Evolutionary conservation across 2,888 invertebrate species (phyloP).

Genomic region (Drosophila kanekoi): DNA sequence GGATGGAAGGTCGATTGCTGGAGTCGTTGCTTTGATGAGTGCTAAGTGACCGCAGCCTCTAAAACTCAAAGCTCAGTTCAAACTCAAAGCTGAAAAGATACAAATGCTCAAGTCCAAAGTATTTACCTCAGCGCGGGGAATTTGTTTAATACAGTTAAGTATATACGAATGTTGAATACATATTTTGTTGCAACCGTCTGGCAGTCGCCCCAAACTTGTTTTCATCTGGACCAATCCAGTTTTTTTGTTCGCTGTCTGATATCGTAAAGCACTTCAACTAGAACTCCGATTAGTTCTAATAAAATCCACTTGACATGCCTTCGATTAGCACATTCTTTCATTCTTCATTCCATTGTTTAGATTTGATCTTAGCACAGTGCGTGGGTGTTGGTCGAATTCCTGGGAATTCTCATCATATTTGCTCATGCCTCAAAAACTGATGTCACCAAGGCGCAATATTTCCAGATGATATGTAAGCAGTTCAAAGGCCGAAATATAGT

Average conservation of each 20-base stretch:
- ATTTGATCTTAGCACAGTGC: constrained; percentile 15
- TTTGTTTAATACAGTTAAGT: constrained; percentile 3
- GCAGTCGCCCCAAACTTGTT: constrained; percentile 25
- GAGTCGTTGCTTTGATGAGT: constrained; percentile 69
- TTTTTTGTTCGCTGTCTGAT: constrained; percentile 17
- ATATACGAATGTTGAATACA: background rate
- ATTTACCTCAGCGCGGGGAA: background rate
- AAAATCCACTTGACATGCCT: background rate
- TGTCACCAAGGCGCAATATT: constrained; percentile 23
- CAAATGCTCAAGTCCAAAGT: constrained; percentile 31
- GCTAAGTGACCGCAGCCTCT: constrained; percentile 62
- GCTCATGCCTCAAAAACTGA: constrained; percentile 13
- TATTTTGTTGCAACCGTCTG: constrained; percentile 3
- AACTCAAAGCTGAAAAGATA: constrained; percentile 19
- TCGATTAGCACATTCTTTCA: constrained; percentile 29
- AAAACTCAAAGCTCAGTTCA: constrained; percentile 25
- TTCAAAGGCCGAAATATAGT: background rate
- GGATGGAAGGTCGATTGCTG: constrained; percentile 62
- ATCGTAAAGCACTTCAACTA: constrained; percentile 11
- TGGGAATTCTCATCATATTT: background rate
- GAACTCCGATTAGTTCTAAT: constrained; percentile 20
- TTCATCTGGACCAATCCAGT: constrained; percentile 28
- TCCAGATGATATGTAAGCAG: constrained; percentile 1
- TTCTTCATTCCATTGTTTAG: constrained; percentile 17
- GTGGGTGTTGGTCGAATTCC: constrained; percentile 22